phyloP scores from a whole-genome alignment of 2,888 invertebrate genomes.

The Phyllotreta cruciferae region DNA sequence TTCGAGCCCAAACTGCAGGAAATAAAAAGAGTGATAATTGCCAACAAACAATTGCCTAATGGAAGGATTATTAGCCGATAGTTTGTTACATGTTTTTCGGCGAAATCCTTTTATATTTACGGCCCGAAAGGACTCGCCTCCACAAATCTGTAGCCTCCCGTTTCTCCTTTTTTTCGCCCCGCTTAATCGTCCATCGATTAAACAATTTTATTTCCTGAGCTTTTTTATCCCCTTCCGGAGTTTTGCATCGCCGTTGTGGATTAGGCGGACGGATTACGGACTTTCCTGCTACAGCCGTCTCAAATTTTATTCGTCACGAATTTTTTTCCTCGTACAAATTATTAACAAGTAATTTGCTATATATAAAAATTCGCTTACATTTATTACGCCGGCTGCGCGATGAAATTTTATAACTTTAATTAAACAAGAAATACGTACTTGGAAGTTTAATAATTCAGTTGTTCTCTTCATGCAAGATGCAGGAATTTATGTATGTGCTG shows the following conservation, averaged over 20 bases:
- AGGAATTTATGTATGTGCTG: conserved; percentile 18
- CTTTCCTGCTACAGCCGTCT: neutral
- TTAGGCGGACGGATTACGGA: conserved; percentile 7
- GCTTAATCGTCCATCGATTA: conserved; percentile 42
- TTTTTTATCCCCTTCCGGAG: conserved; percentile 8
- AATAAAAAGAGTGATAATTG: conserved; percentile 42
- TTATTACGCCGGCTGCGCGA: no score
- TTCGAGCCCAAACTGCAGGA: conserved; percentile 17
- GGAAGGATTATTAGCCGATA: conserved; percentile 40
- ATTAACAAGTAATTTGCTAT: no score
- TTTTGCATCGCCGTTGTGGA: conserved; percentile 28
- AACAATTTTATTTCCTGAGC: conserved; percentile 40
- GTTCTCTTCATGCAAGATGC: conserved; percentile 17
- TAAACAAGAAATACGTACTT: conserved; percentile 22
- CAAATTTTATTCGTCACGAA: no score
- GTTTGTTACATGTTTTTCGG: conserved; percentile 35
- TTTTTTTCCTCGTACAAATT: no score
- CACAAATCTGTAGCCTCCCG: conserved; percentile 25
- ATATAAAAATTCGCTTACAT: no score
- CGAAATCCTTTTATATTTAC: conserved; percentile 36
- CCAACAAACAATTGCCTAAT: conserved; percentile 43
- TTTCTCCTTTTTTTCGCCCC: conserved; percentile 31
- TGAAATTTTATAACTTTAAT: conserved; percentile 9
- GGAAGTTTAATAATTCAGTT: conserved; percentile 25
- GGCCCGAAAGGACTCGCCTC: conserved; percentile 17